These are phyloP conservation scores for Dermatophagoides farinae DNA, from an alignment of 1,140 invertebrate genomes.

Conservation along the genomic window DNA sequence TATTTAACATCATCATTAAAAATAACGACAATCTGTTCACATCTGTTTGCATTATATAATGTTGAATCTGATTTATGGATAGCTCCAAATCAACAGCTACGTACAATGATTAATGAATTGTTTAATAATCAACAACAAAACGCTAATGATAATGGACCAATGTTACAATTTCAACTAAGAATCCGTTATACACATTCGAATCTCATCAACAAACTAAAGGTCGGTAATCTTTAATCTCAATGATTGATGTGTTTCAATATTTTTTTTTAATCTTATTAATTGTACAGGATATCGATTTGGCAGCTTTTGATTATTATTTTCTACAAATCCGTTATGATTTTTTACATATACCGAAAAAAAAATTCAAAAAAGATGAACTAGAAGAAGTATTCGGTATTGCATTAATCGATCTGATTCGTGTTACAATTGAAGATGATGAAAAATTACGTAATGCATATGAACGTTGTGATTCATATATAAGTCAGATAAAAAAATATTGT, in stretches of 20 bases:
- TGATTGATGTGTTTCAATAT: background rate
- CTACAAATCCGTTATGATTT: constrained; percentile 59
- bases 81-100: constrained; percentile 33
- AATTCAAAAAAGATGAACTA: constrained; percentile 42
- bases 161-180: constrained; percentile 46
- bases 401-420: constrained; percentile 56
- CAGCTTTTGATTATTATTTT: constrained; percentile 62
- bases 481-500: too few relatives aligned
- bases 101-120: constrained; percentile 28
- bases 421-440: background rate
- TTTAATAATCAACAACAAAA: constrained; percentile 21
- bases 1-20: constrained; percentile 38
- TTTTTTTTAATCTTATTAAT: constrained; percentile 2
- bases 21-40: constrained; percentile 48
- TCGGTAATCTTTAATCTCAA: background rate
- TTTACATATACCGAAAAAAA: constrained; percentile 34
- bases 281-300: constrained; percentile 38
- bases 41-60: constrained; percentile 48
- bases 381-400: constrained; percentile 52
- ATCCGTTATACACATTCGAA: constrained; percentile 26
- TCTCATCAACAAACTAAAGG: background rate
- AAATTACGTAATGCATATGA: background rate
- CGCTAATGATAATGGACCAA: constrained; percentile 33
- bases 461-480: background rate
- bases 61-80: constrained; percentile 40